phyloP scores from a whole-genome alignment of 2,797 vertebrate species.

The Schizopygopsis malacanthus region DNA sequence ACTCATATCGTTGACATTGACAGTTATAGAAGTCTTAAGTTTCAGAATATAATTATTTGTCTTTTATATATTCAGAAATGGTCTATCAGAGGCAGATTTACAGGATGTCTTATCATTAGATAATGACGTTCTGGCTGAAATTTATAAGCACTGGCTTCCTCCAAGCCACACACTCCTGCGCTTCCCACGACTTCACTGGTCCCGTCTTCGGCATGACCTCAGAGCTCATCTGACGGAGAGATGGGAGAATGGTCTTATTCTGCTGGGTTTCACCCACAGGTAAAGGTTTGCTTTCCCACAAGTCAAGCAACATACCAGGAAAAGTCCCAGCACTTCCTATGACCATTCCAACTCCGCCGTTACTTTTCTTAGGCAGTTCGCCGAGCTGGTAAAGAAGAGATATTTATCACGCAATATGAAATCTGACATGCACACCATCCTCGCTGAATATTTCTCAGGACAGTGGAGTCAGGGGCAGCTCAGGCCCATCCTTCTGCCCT shows the following conservation, averaged over 20 bases:
- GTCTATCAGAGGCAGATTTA: conserved; percentile 83
- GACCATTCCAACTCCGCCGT: neutral
- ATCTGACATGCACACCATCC: conserved; percentile 68
- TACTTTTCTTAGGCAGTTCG: conserved; percentile 73
- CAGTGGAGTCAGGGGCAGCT: conserved; percentile 81
- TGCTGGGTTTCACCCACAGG: conserved; percentile 77
- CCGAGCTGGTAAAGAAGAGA: conserved; percentile 67
- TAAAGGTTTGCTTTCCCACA: conserved; percentile 52
- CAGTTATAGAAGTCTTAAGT: neutral
- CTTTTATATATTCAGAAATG: conserved; percentile 70
- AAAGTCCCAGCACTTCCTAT: neutral
- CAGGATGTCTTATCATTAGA: conserved; percentile 86
- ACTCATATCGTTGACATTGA: neutral
- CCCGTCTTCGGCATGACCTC: conserved; percentile 76
- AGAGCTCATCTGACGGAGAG: conserved; percentile 74
- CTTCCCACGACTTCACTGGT: conserved; percentile 83
- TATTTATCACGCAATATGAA: conserved; percentile 75
- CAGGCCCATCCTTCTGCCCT: conserved; percentile 76
- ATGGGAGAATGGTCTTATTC: conserved; percentile 70
- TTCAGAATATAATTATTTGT: neutral
- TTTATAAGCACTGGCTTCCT: conserved; percentile 77
- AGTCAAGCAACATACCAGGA: neutral
- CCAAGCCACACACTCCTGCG: conserved; percentile 76
- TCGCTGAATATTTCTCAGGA: conserved; percentile 84
- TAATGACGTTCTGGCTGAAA: conserved; percentile 80